Percentiles rank a stretch among this genome's conserved stretches.
Evolutionary conservation across 2,797 vertebrate species (phyloP).

Genomic region (Poeciliopsis turneri): DNA sequence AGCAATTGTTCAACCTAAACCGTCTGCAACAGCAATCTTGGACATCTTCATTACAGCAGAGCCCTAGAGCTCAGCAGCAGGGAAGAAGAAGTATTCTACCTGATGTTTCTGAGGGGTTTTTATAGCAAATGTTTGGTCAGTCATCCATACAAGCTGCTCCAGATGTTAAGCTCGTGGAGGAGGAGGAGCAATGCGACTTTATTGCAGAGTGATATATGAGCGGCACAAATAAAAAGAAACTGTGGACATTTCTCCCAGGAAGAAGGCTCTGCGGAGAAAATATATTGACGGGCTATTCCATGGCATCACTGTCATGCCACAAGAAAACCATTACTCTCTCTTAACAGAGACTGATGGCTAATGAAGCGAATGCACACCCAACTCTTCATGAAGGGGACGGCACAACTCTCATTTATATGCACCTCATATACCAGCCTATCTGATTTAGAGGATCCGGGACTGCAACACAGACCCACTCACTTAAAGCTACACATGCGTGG

Average conservation of each 20-base stretch:
- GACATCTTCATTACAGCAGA: slow-evolving; percentile 62
- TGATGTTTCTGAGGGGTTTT: slow-evolving; percentile 49
- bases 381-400: slow-evolving; percentile 57
- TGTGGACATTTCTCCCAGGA: slow-evolving; percentile 32
- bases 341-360: slow-evolving; percentile 67
- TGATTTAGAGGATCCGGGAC: slow-evolving; percentile 69
- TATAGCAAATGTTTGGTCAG: slow-evolving; percentile 47
- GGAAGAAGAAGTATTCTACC: slow-evolving; percentile 41
- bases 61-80: slow-evolving; percentile 32
- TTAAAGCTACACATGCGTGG: slow-evolving; percentile 39
- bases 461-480: slow-evolving; percentile 53
- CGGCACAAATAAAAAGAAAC: slow-evolving; percentile 28
- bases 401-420: slow-evolving; percentile 77
- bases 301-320: slow-evolving; percentile 59
- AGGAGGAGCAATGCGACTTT: slow-evolving; percentile 50
- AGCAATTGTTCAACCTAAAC: slow-evolving; percentile 40
- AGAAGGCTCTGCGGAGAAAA: slow-evolving; percentile 10
- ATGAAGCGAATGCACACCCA: slow-evolving; percentile 68
- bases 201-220: slow-evolving; percentile 49
- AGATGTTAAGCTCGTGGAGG: slow-evolving; percentile 57
- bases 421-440: slow-evolving; percentile 62
- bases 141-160: slow-evolving; percentile 59
- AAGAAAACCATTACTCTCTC: slow-evolving; percentile 65
- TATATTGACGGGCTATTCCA: slow-evolving; percentile 46
- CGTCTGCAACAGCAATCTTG: slow-evolving; percentile 40